phyloP scores from a whole-genome alignment of 2,113 vertebrate species.

The Myotis brandtii region DNA sequence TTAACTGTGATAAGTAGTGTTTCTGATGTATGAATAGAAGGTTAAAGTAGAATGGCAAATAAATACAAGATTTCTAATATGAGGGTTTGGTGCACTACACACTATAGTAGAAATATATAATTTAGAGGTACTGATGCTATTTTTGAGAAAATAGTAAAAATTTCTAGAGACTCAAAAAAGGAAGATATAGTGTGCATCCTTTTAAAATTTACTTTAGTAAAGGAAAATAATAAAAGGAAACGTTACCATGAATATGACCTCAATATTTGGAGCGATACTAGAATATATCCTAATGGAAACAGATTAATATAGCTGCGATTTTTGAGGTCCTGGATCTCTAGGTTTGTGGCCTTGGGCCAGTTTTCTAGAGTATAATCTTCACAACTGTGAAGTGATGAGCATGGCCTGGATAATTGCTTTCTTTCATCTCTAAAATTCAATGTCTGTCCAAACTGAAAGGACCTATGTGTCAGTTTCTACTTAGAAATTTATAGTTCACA shows the following conservation, averaged over 20 bases:
- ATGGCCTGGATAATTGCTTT: not conserved
- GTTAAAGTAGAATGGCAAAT: not conserved
- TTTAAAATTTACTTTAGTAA: conserved; percentile 19
- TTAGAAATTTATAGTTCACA: not conserved
- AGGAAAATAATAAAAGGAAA: conserved; percentile 22
- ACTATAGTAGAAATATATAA: conserved; percentile 42
- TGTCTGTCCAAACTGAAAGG: conserved; percentile 27
- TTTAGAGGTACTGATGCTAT: not conserved
- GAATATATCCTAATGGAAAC: conserved; percentile 27
- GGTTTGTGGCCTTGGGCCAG: not conserved
- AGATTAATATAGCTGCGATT: not conserved
- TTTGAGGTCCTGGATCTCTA: not conserved
- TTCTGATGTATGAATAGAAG: not conserved
- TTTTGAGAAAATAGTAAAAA: conserved; percentile 56
- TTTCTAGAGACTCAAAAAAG: not conserved
- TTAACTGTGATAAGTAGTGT: not conserved
- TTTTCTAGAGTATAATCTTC: not conserved
- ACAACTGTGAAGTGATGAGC: not conserved
- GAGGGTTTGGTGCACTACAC: not conserved
- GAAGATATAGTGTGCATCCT: not conserved
- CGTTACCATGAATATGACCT: not conserved
- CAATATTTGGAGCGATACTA: conserved; percentile 15
- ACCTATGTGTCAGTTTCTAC: not conserved
- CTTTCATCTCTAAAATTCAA: not conserved
- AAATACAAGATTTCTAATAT: not conserved